These are phyloP conservation scores for Physocephala rufipes DNA, from an alignment of 2,888 invertebrate species.

Conservation along the genomic window DNA sequence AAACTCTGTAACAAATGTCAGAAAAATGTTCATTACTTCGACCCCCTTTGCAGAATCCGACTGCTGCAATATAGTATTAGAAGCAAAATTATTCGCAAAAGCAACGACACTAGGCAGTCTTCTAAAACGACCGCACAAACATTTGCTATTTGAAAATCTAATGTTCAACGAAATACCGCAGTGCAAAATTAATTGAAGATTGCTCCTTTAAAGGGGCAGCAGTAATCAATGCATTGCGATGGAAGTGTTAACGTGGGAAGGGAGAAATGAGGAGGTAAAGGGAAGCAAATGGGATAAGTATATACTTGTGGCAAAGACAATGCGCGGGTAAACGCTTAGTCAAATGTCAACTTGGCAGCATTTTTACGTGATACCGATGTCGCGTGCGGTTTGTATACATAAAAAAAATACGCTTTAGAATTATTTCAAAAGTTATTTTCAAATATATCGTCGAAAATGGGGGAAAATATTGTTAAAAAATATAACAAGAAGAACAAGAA, in stretches of 20 bases:
- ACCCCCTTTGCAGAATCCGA: background rate
- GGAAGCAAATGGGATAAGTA: background rate
- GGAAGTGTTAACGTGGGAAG: background rate
- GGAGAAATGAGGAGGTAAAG: too few species aligned
- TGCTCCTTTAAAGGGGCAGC: background rate
- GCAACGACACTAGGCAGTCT: background rate
- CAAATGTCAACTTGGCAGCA: background rate
- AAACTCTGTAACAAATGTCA: constrained; percentile 4
- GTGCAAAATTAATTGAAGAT: background rate
- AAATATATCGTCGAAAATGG: constrained; percentile 3
- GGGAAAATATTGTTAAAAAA: constrained; percentile 17
- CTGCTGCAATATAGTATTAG: background rate
- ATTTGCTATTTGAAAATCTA: background rate
- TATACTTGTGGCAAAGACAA: background rate
- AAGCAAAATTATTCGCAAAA: too few species aligned
- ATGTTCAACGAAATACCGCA: background rate
- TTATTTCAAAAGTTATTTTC: constrained; percentile 22
- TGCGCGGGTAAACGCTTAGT: background rate
- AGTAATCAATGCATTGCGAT: too few species aligned
- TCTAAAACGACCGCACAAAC: background rate
- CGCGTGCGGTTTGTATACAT: background rate
- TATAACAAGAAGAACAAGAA: background rate
- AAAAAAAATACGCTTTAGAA: background rate
- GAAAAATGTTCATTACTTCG: background rate
- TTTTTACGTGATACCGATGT: background rate